Evolutionary conservation across 1,140 invertebrate genomes (phyloP), one percentile per base, ranked within the genome.

Genomic region (Lycorma delicatula): DNA sequence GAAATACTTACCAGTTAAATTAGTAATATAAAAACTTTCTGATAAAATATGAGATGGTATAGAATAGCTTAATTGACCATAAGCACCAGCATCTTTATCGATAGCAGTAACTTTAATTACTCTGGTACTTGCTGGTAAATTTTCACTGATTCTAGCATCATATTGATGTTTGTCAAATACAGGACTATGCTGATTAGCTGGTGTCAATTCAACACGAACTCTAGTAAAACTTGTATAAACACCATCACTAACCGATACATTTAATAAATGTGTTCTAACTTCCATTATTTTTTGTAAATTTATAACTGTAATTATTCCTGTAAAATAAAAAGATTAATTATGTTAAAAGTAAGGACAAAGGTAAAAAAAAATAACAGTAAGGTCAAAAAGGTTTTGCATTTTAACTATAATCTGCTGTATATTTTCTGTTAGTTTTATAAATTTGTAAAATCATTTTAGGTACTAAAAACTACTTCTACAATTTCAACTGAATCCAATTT

Each of bases 221-320:
- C 86, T 72, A 0, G 89, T 81, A 71, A 91, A 93, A 46, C 81
- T 86, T 2, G 89, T 91, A 71, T 93, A 90, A 9, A 94, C 87
- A 3, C 91, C 91, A 75, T 97, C 93, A 28, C 89, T 92, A 16
- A 91, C 91, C 1, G 89, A 91, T 16, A 97, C 82, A 70, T 95
- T 96, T 6, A 94, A 72, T 61, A 83, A 74, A 60, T 69, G 71
- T 61, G 67, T 60, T 63, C 62, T 41, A 7, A 53, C 50, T 29
- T 81, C 74, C n/a, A 75, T 71, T 44, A 83, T 79, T 60, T 80
- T 78, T 36, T 82, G 75, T 46, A 82, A 74, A 62, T 81, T 81
- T 28, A 79, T 75, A 25, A 86, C 61, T 5, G 71, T 75, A 27
- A 86, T 77, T 12, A 83, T 72, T 16, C 77, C 77, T 68, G 59